Evolutionary conservation across 1,140 invertebrate species (phyloP).

Genomic region (Armadillidium nasatum): DNA sequence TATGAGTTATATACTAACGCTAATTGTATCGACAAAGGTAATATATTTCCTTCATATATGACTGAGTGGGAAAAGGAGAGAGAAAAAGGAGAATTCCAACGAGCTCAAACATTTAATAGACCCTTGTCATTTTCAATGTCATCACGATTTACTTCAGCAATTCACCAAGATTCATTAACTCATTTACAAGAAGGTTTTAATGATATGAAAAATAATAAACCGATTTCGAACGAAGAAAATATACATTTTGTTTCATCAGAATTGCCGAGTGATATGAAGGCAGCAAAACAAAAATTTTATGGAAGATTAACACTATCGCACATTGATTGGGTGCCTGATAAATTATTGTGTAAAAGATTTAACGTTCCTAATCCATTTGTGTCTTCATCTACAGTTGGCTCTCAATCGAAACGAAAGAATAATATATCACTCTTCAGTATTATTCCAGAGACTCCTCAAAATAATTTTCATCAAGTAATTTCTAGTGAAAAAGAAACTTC

Average conservation of each 20-base stretch:
- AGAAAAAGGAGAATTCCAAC: conserved; percentile 75
- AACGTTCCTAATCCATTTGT: conserved; percentile 80
- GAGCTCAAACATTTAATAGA: conserved; percentile 66
- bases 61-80: conserved; percentile 77
- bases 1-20: conserved; percentile 68
- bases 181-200: background rate
- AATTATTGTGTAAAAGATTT: conserved; percentile 83
- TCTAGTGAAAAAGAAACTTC: background rate
- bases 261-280: conserved; percentile 52
- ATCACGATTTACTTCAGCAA: conserved; percentile 46
- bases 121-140: conserved; percentile 67
- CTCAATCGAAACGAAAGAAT: background rate
- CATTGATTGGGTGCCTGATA: conserved; percentile 77
- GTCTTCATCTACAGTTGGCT: background rate
- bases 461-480: background rate
- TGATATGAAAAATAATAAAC: background rate
- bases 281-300: conserved; percentile 74
- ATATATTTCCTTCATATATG: conserved; percentile 60
- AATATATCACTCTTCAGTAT: background rate
- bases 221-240: too few species aligned
- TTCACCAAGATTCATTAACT: background rate
- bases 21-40: conserved; percentile 46
- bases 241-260: background rate
- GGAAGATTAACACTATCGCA: conserved; percentile 69
- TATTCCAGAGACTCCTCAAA: background rate